These are phyloP conservation scores for Ictalurus furcatus DNA, from an alignment of 2,113 vertebrate species.

Conservation along the genomic window DNA sequence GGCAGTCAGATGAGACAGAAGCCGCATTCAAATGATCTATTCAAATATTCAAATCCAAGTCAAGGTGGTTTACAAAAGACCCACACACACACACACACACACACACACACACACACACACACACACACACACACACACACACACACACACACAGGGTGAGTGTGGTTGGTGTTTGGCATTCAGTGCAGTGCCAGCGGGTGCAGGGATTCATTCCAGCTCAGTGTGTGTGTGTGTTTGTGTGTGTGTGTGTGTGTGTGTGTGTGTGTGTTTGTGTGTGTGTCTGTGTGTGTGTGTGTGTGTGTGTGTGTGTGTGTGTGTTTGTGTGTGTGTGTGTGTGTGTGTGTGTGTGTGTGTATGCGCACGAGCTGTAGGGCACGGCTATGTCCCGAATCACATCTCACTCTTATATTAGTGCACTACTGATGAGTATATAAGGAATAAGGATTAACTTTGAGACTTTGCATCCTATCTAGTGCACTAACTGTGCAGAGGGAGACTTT, in stretches of 20 bases:
- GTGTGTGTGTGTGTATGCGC: neutral
- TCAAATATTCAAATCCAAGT: slow-evolving; percentile 37
- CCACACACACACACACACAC: neutral
- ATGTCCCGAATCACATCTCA: neutral
- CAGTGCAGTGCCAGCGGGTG: no score
- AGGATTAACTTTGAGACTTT: neutral
- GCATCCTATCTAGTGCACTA: neutral
- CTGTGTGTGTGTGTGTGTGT: neutral
- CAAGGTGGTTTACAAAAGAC: slow-evolving; percentile 8
- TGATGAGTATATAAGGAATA: neutral
- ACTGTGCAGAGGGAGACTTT: neutral
- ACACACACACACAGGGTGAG: neutral
- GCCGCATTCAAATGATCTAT: slow-evolving; percentile 37
- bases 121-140: slow-evolving; percentile 12
- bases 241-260: neutral
- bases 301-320: neutral
- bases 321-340: neutral
- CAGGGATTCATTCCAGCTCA: no score
- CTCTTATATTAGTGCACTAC: neutral
- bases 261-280: neutral
- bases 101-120: slow-evolving; percentile 6
- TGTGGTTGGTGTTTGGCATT: no score
- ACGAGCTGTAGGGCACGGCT: neutral
- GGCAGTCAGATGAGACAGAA: slow-evolving; percentile 15
- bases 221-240: no score